These are phyloP conservation scores for Hybognathus amarus DNA, from an alignment of 2,797 vertebrate genomes.

Conservation along the genomic window DNA sequence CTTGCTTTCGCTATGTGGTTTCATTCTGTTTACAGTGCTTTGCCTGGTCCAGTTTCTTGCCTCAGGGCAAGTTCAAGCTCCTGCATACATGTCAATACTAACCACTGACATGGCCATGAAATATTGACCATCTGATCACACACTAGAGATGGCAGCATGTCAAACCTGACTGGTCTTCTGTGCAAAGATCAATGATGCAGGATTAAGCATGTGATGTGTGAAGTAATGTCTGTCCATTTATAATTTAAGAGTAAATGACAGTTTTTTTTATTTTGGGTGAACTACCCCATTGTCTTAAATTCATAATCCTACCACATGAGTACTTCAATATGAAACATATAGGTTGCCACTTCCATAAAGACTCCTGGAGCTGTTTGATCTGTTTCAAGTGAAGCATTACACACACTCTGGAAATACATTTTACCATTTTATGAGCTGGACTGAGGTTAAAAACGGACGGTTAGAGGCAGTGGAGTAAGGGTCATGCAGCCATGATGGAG, in stretches of 20 bases:
- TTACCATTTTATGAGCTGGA: conserved; percentile 34
- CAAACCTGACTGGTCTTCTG: neutral
- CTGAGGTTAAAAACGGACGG: neutral
- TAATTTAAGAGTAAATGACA: neutral
- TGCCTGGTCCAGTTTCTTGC: conserved; percentile 41
- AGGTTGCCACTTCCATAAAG: neutral
- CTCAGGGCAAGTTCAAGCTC: conserved; percentile 39
- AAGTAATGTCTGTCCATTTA: conserved; percentile 15
- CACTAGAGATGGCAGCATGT: conserved; percentile 4
- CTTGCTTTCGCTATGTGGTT: neutral
- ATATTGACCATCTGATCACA: conserved; percentile 39
- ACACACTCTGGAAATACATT: conserved; percentile 33
- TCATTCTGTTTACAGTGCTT: conserved; percentile 16
- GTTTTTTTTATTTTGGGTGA: neutral
- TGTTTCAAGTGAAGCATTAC: conserved; percentile 20
- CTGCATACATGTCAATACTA: conserved; percentile 10
- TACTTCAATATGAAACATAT: neutral
- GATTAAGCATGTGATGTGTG: neutral
- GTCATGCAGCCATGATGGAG: conserved; percentile 41
- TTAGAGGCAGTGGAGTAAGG: conserved; percentile 12
- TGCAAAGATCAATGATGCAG: conserved; percentile 9
- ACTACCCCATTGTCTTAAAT: neutral
- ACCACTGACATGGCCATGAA: conserved; percentile 9
- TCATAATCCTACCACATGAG: neutral
- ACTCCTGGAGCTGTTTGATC: conserved; percentile 6